Evolutionary conservation across 1,140 invertebrate species (phyloP).

Genomic region (Drosophila oshimai): DNA sequence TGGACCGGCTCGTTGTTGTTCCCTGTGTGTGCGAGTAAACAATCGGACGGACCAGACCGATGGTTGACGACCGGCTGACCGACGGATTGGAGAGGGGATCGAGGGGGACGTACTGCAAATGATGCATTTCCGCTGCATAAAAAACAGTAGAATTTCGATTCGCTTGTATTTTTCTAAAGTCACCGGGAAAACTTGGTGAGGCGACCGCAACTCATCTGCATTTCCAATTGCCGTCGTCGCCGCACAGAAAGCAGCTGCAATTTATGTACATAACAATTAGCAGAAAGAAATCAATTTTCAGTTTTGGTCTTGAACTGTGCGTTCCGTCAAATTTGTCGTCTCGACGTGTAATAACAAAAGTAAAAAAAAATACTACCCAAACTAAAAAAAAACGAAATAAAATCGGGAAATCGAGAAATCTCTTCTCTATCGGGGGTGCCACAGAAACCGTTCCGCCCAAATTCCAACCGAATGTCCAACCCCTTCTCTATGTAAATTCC

Average conservation of each 20-base stretch:
- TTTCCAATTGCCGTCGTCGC: constrained; percentile 62
- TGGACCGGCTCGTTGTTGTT: constrained; percentile 1
- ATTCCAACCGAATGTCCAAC: too few relatives aligned
- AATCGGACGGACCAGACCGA: constrained; percentile 32
- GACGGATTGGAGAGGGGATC: constrained; percentile 32
- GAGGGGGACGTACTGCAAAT: constrained; percentile 38
- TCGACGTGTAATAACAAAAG: neutral
- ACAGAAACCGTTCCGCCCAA: too few relatives aligned
- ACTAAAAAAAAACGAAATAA: too few relatives aligned
- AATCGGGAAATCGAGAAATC: too few relatives aligned
- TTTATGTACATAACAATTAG: constrained; percentile 74
- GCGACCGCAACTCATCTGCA: constrained; percentile 67
- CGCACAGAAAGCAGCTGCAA: constrained; percentile 54
- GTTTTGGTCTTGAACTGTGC: neutral
- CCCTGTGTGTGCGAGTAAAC: constrained; percentile 57
- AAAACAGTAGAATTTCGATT: constrained; percentile 45
- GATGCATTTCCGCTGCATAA: constrained; percentile 72
- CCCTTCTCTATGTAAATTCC: too few relatives aligned
- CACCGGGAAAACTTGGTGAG: constrained; percentile 38
- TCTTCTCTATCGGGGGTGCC: too few relatives aligned
- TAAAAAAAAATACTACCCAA: too few relatives aligned
- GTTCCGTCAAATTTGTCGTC: neutral
- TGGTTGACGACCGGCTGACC: constrained; percentile 16
- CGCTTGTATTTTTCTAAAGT: constrained; percentile 31
- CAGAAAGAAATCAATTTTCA: constrained; percentile 44